Conservation (phyloP, 2,888 invertebrate species). For the Drymonia ruficornis region DNA sequence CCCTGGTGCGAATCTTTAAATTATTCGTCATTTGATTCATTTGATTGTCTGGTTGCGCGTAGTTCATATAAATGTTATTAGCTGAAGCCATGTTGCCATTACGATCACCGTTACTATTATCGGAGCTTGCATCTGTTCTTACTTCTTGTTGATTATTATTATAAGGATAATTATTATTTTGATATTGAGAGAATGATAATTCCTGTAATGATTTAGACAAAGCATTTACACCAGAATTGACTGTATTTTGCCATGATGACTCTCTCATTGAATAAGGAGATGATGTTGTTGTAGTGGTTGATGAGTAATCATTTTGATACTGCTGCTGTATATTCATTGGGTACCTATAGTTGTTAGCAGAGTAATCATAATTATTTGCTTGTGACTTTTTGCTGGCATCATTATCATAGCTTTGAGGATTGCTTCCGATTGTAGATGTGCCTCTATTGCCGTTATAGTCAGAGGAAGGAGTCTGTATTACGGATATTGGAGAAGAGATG, state of each 20-base stretch:
- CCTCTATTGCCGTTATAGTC: conserved; percentile 63
- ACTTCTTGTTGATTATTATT: conserved; percentile 55
- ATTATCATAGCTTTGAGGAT: conserved; percentile 55
- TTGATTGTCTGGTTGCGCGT: conserved; percentile 69
- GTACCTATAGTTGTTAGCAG: conserved; percentile 70
- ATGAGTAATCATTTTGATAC: conserved; percentile 64
- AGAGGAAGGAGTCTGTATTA: conserved; percentile 63
- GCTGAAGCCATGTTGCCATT: conserved; percentile 64
- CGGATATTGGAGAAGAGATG: conserved; percentile 70
- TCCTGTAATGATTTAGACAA: conserved; percentile 68
- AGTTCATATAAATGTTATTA: conserved; percentile 72
- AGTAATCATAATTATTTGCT: conserved; percentile 77
- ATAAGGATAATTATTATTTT: conserved; percentile 45
- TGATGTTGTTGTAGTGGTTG: conserved; percentile 67
- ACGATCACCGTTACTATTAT: conserved; percentile 61
- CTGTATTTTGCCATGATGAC: conserved; percentile 61
- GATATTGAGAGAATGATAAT: conserved; percentile 56
- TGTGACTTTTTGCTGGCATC: conserved; percentile 66
- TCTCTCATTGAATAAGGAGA: conserved; percentile 60
- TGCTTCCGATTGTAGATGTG: conserved; percentile 59
- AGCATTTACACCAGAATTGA: conserved; percentile 52
- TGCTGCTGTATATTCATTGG: conserved; percentile 61
- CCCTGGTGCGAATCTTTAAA: conserved; percentile 56
- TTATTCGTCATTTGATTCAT: conserved; percentile 52
- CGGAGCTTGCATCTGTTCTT: conserved; percentile 48